A percentile compares a stretch with the other conserved stretches of the same genome.
These are phyloP conservation scores for Theristicus caerulescens DNA, from an alignment of 2,113 vertebrate genomes.

Conservation along the genomic window DNA sequence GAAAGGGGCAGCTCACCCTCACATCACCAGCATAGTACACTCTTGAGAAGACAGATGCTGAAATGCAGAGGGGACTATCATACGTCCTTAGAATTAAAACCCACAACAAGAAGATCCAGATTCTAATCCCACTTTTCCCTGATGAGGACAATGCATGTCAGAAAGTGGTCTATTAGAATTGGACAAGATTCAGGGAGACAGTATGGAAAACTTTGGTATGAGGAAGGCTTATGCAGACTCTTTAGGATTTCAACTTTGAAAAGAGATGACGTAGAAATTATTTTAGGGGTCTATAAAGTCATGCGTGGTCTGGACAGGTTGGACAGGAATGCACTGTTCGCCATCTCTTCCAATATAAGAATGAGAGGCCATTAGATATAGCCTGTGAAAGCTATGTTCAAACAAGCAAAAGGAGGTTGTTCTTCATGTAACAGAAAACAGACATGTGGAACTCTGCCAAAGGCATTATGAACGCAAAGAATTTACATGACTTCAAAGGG, in stretches of 20 bases:
- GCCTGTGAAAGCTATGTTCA: not conserved
- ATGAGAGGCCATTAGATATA: not conserved
- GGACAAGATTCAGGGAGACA: not conserved
- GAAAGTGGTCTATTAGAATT: not conserved
- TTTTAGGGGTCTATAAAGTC: not conserved
- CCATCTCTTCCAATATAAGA: not conserved
- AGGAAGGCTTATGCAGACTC: not conserved
- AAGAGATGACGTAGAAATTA: not conserved
- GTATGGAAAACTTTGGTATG: not conserved
- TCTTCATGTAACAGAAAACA: not conserved
- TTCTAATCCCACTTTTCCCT: not conserved
- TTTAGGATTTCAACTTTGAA: not conserved
- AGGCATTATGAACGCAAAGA: not conserved
- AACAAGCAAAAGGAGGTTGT: not conserved
- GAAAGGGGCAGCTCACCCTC: not conserved
- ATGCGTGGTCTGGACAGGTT: not conserved
- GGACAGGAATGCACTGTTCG: not conserved
- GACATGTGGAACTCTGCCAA: not conserved
- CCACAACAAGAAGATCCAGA: not conserved
- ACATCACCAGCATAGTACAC: not conserved
- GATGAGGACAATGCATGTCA: not conserved
- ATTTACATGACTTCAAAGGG: not conserved
- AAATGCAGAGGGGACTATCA: not conserved
- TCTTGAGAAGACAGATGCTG: not conserved
- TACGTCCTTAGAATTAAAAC: not conserved